Conservation (phyloP, 2,113 vertebrate genomes). For the Sterrhoptilus dennistouni region DNA sequence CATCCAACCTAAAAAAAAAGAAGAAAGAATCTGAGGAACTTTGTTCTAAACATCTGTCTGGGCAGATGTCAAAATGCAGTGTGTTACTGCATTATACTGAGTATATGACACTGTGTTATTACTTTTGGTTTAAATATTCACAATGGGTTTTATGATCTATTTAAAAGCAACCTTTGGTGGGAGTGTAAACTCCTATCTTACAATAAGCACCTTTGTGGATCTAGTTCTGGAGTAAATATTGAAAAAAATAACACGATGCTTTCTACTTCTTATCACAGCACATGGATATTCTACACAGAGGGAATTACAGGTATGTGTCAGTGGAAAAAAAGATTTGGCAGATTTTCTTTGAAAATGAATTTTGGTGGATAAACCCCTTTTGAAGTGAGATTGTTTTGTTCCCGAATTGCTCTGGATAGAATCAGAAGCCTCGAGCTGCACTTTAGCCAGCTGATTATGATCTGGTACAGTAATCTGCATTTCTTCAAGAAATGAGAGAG, state of each 20-base stretch:
- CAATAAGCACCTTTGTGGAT: constrained; percentile 14
- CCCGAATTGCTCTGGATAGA: constrained; percentile 22
- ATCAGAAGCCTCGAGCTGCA: background rate
- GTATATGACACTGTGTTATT: constrained; percentile 64
- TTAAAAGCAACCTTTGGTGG: constrained; percentile 37
- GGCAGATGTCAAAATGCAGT: constrained; percentile 74
- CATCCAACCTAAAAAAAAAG: background rate
- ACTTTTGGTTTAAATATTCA: constrained; percentile 66
- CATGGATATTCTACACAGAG: background rate
- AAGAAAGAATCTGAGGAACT: constrained; percentile 42
- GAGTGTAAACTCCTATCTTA: constrained; percentile 24
- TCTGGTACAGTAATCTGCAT: constrained; percentile 23
- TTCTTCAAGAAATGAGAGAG: constrained; percentile 52
- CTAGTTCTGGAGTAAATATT: constrained; percentile 41
- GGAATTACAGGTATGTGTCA: background rate
- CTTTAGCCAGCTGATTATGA: constrained; percentile 10
- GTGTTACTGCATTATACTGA: constrained; percentile 40
- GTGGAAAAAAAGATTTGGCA: constrained; percentile 12
- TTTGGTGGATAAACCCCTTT: constrained; percentile 30
- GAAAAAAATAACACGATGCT: constrained; percentile 20
- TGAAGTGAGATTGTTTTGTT: background rate
- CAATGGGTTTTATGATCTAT: constrained; percentile 57
- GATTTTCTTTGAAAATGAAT: constrained; percentile 35
- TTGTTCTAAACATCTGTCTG: constrained; percentile 72
- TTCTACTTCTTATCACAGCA: background rate